These are phyloP conservation scores for Agrotis exclamationis DNA, from an alignment of 2,888 invertebrate genomes.

Conservation along the genomic window DNA sequence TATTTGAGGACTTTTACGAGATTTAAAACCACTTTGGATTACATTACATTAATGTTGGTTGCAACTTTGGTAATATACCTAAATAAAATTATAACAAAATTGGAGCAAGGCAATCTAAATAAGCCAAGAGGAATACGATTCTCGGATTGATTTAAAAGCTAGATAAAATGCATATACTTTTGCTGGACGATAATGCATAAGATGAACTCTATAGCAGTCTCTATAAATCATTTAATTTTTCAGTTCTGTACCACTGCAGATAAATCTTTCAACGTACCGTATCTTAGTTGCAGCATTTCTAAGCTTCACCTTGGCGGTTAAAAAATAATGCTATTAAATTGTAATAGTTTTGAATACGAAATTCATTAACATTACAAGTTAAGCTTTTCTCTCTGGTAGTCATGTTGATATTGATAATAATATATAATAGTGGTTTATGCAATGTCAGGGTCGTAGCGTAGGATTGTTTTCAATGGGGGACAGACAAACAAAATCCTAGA, in stretches of 20 bases:
- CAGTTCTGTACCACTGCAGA: too few species aligned
- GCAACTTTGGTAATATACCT: constrained; percentile 23
- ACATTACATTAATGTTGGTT: constrained; percentile 16
- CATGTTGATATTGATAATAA: not conserved
- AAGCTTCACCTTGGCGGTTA: too few species aligned
- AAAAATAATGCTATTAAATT: not conserved
- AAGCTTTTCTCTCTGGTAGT: not conserved
- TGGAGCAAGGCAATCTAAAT: constrained; percentile 47
- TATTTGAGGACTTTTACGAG: constrained; percentile 36
- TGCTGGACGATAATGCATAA: not conserved
- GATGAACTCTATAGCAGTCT: too few species aligned
- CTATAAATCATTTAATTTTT: too few species aligned
- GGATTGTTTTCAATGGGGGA: too few species aligned
- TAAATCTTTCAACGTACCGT: too few species aligned
- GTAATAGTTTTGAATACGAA: not conserved
- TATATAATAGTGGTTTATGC: not conserved
- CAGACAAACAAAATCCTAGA: too few species aligned
- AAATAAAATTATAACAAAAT: constrained; percentile 48
- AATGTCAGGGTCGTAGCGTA: not conserved
- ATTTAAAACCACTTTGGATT: constrained; percentile 26
- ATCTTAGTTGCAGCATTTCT: too few species aligned
- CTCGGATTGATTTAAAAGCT: constrained; percentile 27
- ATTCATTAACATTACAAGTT: not conserved
- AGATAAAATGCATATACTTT: constrained; percentile 15
- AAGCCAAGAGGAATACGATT: constrained; percentile 30